Conservation (phyloP, 2,888 invertebrate genomes). For the Bellardia pandia region DNA sequence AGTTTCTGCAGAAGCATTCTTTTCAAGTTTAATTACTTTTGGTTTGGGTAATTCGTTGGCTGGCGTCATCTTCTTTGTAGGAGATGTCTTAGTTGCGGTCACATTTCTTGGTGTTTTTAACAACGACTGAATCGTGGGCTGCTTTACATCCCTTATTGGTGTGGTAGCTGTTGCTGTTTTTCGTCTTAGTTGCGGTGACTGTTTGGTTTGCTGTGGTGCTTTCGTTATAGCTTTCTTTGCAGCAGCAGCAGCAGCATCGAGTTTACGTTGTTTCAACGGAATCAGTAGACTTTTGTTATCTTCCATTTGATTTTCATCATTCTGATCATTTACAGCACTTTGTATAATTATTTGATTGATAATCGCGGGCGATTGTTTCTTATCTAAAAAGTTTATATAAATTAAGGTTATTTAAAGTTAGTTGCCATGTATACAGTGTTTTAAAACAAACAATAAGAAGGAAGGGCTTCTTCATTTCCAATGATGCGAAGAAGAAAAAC, state of each 20-base stretch:
- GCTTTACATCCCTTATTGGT: conserved; percentile 40
- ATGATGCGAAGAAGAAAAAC: no score
- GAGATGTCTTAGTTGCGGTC: conserved; percentile 54
- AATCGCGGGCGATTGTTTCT: conserved; percentile 29
- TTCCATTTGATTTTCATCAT: not conserved
- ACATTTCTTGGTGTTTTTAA: conserved; percentile 69
- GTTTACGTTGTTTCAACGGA: conserved; percentile 65
- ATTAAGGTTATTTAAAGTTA: no score
- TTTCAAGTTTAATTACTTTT: conserved; percentile 42
- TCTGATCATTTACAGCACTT: conserved; percentile 2
- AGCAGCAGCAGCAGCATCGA: not conserved
- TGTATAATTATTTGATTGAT: conserved; percentile 61
- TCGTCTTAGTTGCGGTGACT: conserved; percentile 57
- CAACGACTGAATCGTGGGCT: conserved; percentile 60
- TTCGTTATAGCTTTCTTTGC: conserved; percentile 4
- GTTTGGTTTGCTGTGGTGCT: not conserved
- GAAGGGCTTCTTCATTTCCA: no score
- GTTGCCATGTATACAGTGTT: no score
- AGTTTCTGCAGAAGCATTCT: not conserved
- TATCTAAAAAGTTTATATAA: conserved; percentile 4
- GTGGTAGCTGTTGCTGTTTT: conserved; percentile 47
- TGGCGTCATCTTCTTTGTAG: not conserved
- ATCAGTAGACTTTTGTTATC: conserved; percentile 47
- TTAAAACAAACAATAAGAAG: no score
- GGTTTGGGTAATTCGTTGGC: not conserved